Evolutionary conservation across 2,113 vertebrate species (phyloP).

Genomic region (Chiloscyllium plagiosum): DNA sequence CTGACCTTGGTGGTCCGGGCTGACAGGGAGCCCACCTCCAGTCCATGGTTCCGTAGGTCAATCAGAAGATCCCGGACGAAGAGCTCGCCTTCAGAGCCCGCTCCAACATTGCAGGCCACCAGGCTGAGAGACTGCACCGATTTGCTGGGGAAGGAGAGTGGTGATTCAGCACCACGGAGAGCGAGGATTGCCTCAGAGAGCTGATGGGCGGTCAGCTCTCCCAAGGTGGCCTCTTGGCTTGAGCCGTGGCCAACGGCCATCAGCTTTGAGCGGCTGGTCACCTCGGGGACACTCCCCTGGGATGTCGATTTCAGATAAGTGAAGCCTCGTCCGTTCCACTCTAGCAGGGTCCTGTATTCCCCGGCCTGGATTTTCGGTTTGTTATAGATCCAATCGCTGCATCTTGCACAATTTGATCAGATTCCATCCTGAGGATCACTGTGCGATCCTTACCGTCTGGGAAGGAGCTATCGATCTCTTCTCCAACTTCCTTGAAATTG

Average conservation of each 20-base stretch:
- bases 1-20: not conserved
- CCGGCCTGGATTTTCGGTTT: no score
- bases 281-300: not conserved
- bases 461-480: no score
- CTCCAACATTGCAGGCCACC: not conserved
- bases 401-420: no score
- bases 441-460: no score
- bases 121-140: not conserved
- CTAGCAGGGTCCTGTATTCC: no score
- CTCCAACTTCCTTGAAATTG: no score
- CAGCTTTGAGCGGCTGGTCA: slow-evolving; percentile 19
- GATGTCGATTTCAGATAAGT: no score
- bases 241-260: not conserved
- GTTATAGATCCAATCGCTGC: no score
- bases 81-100: no score
- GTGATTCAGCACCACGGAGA: not conserved
- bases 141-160: not conserved
- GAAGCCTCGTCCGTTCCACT: no score
- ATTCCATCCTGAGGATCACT: no score
- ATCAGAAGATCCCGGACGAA: slow-evolving; percentile 27
- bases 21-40: slow-evolving; percentile 17
- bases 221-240: not conserved
- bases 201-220: not conserved
- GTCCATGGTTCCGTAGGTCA: not conserved
- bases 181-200: slow-evolving; percentile 19